Evolutionary conservation across 2,113 vertebrate species (phyloP).

Genomic region (Phrynosoma blainvillii): DNA sequence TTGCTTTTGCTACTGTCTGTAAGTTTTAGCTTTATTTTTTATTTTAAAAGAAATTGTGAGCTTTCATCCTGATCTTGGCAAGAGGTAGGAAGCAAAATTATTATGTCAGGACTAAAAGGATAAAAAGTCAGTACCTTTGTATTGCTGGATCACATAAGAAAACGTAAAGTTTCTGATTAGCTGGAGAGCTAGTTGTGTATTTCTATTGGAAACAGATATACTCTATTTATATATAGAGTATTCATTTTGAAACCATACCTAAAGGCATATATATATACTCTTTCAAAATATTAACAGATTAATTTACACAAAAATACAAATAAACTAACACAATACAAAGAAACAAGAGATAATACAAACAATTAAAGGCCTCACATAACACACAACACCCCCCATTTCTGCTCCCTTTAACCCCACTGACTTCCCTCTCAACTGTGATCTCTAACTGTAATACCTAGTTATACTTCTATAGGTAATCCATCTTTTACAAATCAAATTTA

Average conservation of each 20-base stretch:
- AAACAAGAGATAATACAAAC: too few relatives aligned
- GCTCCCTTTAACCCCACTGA: too few relatives aligned
- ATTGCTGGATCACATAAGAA: not conserved
- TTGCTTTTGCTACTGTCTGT: not conserved
- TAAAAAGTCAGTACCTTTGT: not conserved
- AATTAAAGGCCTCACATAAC: too few relatives aligned
- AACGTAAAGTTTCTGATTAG: not conserved
- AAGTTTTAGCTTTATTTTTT: not conserved
- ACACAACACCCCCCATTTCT: too few relatives aligned
- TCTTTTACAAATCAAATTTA: too few relatives aligned
- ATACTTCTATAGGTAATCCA: too few relatives aligned
- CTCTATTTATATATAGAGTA: not conserved
- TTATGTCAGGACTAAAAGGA: not conserved
- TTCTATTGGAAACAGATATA: not conserved
- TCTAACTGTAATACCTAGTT: too few relatives aligned
- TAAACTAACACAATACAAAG: too few relatives aligned
- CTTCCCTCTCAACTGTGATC: too few relatives aligned
- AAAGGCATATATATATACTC: too few relatives aligned
- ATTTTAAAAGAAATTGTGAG: not conserved
- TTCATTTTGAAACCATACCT: not conserved
- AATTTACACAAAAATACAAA: too few relatives aligned
- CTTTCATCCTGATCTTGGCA: not conserved
- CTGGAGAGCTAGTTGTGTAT: not conserved
- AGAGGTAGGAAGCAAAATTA: not conserved
- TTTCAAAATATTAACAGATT: too few relatives aligned